Base-by-base conservation (phyloP, 2,797 vertebrate genomes). In the Cyclopterus lumpus region DNA sequence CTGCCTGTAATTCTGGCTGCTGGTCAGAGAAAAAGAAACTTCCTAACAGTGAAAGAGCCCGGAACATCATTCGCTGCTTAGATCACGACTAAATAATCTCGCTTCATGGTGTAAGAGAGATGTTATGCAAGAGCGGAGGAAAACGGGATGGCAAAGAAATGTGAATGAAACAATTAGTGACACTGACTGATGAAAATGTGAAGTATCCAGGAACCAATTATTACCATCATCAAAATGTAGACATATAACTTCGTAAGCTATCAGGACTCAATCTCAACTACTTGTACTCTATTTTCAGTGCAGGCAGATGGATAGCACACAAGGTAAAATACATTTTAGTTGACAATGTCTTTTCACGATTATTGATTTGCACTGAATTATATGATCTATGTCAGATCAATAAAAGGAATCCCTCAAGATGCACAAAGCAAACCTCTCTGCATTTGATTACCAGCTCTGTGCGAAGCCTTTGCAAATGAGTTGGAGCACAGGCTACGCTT, bases 1-100 rank as follows among this genome's bases (percentile, higher is more conserved):
- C 93, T 94, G 93, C 91, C 89, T 91, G 89, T 80, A 89, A 94
- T 92, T 90, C 91, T 87, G 91, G 92, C 87, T 86, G 80, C 82
- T 73, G 88, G 88, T 93, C 92, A 94, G 86, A 87, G 64, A 79
- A 90, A 85, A 86, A 85, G 82, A 73, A 48, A 91, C 90, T 94
- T 94, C 92, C 91, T 83, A 82, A 91, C 89, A 92, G 86, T 83
- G 86, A 88, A 90, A 85, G 89, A 89, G 82, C 49, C n/a, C 57
- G 57, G 90, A 90, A 90, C 88, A 88, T 90, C 63, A 85, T 82
- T 91, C 73, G 62, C 81, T 74, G 86, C 84, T 80, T 40, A 34
- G 72, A 82, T 82, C 77, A 79, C 62, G 63, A 89, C 90, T 84
- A 83, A 89, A 92, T 76, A 79, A 84, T 85, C 75, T 62, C 12